Evolutionary conservation across 2,113 vertebrate species (phyloP).

Genomic region (Dromiciops gliroides): DNA sequence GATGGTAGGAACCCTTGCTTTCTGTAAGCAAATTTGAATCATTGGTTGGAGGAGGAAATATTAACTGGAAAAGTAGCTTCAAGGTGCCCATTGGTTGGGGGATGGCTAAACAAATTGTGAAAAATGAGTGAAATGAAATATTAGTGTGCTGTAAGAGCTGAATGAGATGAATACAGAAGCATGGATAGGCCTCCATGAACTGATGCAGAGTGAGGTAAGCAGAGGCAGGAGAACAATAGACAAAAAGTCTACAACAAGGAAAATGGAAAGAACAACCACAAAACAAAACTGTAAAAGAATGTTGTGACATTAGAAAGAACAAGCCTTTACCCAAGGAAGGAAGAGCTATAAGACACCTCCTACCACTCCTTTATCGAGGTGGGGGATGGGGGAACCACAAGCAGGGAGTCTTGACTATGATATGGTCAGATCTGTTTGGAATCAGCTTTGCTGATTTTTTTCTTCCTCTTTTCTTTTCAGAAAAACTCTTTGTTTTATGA

Average conservation of each 20-base stretch:
- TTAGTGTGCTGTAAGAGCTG: background rate
- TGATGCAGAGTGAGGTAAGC: background rate
- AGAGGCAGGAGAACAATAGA: background rate
- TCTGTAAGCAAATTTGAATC: background rate
- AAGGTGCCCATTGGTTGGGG: background rate
- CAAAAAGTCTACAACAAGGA: background rate
- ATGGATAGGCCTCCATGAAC: background rate
- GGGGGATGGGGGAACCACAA: background rate
- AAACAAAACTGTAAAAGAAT: background rate
- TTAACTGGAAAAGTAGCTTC: background rate
- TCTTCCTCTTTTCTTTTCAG: background rate
- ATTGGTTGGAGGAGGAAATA: background rate
- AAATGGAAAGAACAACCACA: background rate
- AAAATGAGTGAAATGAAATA: background rate
- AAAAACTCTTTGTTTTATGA: background rate
- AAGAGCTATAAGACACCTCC: background rate
- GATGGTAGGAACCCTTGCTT: background rate
- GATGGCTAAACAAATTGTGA: background rate
- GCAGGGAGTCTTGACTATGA: background rate
- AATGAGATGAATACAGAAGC: background rate
- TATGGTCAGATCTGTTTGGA: background rate
- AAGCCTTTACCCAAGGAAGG: background rate
- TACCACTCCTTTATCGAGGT: background rate
- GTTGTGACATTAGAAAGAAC: background rate
- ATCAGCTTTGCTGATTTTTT: background rate